phyloP scores from a whole-genome alignment of 2,113 vertebrate species.

The Corythaixoides concolor region DNA sequence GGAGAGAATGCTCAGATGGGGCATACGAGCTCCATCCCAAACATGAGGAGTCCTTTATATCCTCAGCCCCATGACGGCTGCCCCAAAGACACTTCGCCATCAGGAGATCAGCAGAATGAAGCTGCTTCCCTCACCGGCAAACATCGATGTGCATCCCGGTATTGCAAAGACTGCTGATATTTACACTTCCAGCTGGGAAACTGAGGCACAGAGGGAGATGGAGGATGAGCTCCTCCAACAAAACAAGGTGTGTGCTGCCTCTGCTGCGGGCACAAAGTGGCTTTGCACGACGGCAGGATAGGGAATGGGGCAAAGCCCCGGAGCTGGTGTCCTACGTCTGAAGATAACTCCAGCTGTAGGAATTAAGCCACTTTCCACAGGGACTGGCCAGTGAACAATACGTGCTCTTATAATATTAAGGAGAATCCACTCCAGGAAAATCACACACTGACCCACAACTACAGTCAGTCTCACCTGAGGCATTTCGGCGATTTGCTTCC shows the following conservation, averaged over 20 bases:
- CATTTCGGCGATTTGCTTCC: not conserved
- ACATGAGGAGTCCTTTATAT: rapidly evolving
- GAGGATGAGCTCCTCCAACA: not conserved
- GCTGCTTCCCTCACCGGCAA: not conserved
- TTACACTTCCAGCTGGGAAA: not conserved
- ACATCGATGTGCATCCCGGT: rapidly evolving
- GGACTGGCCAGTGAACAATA: not conserved
- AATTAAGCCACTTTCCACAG: not conserved
- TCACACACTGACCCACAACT: rapidly evolving
- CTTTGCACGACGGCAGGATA: not conserved
- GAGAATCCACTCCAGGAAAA: not conserved
- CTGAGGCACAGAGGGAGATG: not conserved
- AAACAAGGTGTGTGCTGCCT: not conserved
- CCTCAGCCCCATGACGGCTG: not conserved
- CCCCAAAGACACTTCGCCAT: not conserved
- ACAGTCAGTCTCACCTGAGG: rapidly evolving
- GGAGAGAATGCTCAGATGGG: rapidly evolving
- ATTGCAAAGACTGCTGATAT: not conserved
- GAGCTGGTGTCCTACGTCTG: not conserved
- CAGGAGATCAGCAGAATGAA: not conserved
- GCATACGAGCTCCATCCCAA: not conserved
- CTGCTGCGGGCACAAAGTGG: not conserved
- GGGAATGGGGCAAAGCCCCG: not conserved
- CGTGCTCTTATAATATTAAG: not conserved
- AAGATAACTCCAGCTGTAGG: not conserved